phyloP scores from a whole-genome alignment of 2,797 vertebrate species.

The Ctenochaetus hawaiiensis region DNA sequence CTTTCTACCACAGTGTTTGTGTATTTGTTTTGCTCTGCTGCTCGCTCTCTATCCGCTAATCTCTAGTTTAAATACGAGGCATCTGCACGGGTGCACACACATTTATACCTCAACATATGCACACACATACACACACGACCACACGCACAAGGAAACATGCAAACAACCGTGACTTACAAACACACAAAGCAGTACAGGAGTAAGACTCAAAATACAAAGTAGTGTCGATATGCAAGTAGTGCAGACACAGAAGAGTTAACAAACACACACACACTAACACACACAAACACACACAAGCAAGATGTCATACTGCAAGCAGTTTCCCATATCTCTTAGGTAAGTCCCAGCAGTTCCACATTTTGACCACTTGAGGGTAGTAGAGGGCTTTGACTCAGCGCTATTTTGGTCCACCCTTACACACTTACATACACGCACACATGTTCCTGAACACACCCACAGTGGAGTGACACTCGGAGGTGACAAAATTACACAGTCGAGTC shows the following conservation, averaged over 20 bases:
- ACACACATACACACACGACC: constrained; percentile 13
- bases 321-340: constrained; percentile 27
- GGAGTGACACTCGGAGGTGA: constrained; percentile 45
- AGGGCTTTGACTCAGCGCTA: constrained; percentile 63
- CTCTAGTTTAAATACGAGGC: constrained; percentile 74
- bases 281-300: constrained; percentile 1
- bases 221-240: constrained; percentile 2
- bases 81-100: constrained; percentile 14
- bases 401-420: constrained; percentile 17
- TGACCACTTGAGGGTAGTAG: constrained; percentile 78
- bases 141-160: constrained; percentile 33
- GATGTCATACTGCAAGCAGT: constrained; percentile 6
- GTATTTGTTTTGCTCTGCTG: constrained; percentile 71
- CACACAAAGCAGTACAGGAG: constrained; percentile 32
- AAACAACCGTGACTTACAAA: constrained; percentile 44
- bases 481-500: constrained; percentile 45
- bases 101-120: constrained; percentile 4
- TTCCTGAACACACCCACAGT: constrained; percentile 2
- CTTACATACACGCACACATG: constrained; percentile 2
- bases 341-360: constrained; percentile 26
- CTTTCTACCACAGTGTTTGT: constrained; percentile 49
- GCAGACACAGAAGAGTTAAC: background rate
- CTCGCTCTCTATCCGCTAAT: constrained; percentile 66
- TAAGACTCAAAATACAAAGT: constrained; percentile 45
- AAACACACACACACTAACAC: background rate